These are phyloP conservation scores for Pteropus alecto DNA, from an alignment of 2,113 vertebrate species.

Conservation along the genomic window DNA sequence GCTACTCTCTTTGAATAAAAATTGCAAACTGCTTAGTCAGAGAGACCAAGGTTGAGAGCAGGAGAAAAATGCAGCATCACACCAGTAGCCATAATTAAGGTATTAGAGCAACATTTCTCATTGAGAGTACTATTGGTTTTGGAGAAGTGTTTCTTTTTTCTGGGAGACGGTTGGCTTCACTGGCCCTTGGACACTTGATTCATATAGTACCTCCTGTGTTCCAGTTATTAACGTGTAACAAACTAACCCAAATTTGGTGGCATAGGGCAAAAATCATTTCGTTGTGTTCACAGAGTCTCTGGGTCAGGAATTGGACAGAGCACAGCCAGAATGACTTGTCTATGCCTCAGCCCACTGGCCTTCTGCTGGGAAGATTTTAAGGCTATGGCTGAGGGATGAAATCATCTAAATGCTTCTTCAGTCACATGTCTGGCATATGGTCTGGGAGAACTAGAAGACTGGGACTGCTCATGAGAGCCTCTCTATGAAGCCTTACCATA, in stretches of 20 bases:
- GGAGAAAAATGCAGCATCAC: background rate
- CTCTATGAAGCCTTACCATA: accelerated
- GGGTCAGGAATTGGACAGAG: background rate
- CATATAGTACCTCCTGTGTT: background rate
- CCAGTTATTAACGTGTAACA: background rate
- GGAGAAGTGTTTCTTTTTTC: background rate
- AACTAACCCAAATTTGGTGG: background rate
- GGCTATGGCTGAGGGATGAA: background rate
- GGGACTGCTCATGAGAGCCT: background rate
- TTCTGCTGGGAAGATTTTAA: background rate
- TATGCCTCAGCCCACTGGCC: background rate
- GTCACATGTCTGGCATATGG: background rate
- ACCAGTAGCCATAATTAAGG: background rate
- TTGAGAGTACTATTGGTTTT: background rate
- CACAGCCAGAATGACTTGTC: background rate
- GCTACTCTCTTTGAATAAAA: background rate
- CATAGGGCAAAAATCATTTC: background rate
- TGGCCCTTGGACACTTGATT: background rate
- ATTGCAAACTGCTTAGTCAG: background rate
- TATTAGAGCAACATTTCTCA: background rate
- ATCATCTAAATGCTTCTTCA: background rate
- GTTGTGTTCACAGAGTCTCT: background rate
- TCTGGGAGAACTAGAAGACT: background rate
- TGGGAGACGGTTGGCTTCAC: background rate
- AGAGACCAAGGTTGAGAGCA: background rate